These are phyloP conservation scores for Lepilemur ruficaudatus DNA, from an alignment of 2,797 vertebrate species.

Conservation along the genomic window DNA sequence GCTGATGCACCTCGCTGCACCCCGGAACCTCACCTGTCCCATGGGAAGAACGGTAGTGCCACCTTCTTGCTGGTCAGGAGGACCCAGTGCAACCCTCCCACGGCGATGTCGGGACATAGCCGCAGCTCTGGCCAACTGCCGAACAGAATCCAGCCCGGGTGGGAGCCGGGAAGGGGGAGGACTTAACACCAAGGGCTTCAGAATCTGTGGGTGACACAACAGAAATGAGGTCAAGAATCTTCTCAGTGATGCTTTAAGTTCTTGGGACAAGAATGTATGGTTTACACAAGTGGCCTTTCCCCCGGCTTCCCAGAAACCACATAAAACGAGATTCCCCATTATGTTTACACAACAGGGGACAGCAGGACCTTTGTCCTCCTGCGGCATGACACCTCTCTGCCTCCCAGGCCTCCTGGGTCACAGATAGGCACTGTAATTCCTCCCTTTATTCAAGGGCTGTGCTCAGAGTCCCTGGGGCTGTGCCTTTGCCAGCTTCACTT, in stretches of 20 bases:
- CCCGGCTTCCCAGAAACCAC: neutral
- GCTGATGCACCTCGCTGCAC: neutral
- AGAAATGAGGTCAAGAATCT: neutral
- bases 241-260: neutral
- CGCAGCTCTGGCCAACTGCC: neutral
- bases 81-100: neutral
- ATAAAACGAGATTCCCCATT: rapidly evolving
- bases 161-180: neutral
- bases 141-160: neutral
- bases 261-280: neutral
- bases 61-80: neutral
- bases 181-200: rapidly evolving
- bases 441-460: neutral
- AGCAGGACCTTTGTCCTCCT: neutral
- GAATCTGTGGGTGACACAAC: neutral
- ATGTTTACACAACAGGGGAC: rapidly evolving
- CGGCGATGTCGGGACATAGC: rapidly evolving
- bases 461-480: neutral
- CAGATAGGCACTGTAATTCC: neutral
- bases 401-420: neutral
- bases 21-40: neutral
- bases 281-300: neutral
- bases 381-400: too few relatives aligned
- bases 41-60: rapidly evolving
- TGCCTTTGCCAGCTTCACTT: neutral